Evolutionary conservation across 2,888 invertebrate species (phyloP).

Genomic region (Phaonia tiefii): DNA sequence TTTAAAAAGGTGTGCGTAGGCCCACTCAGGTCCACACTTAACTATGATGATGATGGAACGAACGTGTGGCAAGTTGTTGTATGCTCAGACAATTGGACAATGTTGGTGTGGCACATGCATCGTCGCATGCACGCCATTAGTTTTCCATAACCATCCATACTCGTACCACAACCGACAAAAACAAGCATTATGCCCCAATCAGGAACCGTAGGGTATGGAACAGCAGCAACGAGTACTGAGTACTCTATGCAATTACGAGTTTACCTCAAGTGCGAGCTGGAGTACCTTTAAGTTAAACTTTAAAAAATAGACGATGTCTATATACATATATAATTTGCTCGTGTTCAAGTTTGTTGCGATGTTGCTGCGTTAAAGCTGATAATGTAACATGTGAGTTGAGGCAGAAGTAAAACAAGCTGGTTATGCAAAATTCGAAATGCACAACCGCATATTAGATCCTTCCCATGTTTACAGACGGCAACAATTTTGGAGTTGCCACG

Average conservation of each 20-base stretch:
- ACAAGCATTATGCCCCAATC: background rate
- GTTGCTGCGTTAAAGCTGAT: background rate
- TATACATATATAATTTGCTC: background rate
- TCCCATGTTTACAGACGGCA: too few species aligned
- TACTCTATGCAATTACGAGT: too few species aligned
- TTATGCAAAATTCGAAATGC: background rate
- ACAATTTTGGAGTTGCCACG: too few species aligned
- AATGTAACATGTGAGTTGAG: conserved; percentile 3
- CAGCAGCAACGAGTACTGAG: conserved; percentile 44
- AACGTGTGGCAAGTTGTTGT: conserved; percentile 51
- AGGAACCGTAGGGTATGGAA: conserved; percentile 59
- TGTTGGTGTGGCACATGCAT: conserved; percentile 50
- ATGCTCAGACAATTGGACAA: conserved; percentile 53
- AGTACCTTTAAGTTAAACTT: background rate
- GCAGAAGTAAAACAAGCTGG: background rate
- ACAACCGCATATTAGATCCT: too few species aligned
- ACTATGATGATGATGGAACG: conserved; percentile 19
- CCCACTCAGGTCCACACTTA: conserved; percentile 32
- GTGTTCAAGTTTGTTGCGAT: background rate
- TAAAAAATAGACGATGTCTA: too few species aligned
- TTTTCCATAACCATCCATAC: conserved; percentile 55
- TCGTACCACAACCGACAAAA: background rate
- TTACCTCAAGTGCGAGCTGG: background rate
- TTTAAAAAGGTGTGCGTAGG: conserved; percentile 65
- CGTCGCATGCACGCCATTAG: conserved; percentile 46